phyloP scores from a whole-genome alignment of 2,888 invertebrate species.

The Cenopis cana region DNA sequence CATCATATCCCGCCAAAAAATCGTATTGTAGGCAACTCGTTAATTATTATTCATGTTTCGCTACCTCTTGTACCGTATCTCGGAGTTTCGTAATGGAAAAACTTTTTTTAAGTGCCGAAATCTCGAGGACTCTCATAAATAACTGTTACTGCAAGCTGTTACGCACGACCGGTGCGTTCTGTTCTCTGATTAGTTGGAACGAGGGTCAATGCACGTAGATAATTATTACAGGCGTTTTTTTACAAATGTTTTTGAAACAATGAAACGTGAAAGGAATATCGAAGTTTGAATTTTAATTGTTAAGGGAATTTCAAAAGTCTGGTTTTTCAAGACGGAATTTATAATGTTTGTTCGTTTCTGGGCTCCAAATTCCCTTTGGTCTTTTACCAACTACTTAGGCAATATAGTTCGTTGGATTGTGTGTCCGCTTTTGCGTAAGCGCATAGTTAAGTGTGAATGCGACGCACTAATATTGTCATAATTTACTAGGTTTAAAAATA shows the following conservation, averaged over 20 bases:
- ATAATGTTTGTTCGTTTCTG: no score
- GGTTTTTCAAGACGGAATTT: no score
- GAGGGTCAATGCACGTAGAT: slow-evolving; percentile 78
- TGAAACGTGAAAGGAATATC: slow-evolving; percentile 59
- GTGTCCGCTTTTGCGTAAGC: no score
- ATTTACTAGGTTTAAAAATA: no score
- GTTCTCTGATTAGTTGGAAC: slow-evolving; percentile 59
- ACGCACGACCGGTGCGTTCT: slow-evolving; percentile 74
- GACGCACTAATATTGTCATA: no score
- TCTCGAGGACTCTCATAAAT: slow-evolving; percentile 78
- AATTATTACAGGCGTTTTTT: slow-evolving; percentile 74
- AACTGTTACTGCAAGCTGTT: slow-evolving; percentile 82
- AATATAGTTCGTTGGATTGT: no score
- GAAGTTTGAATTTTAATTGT: slow-evolving; percentile 28
- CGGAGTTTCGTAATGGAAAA: slow-evolving; percentile 80
- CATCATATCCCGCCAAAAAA: slow-evolving; percentile 44
- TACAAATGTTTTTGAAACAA: slow-evolving; percentile 53
- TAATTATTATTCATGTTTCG: slow-evolving; percentile 77
- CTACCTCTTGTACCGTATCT: slow-evolving; percentile 64
- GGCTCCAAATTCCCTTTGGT: no score
- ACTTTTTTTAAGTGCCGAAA: slow-evolving; percentile 78
- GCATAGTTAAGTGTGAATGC: no score
- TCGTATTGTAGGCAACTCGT: slow-evolving; percentile 50
- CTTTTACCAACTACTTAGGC: no score
- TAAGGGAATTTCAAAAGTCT: slow-evolving; percentile 6